Base-by-base conservation (phyloP, 35 echinoderm and acorn worm species). In the Holothuria glaberrima region DNA sequence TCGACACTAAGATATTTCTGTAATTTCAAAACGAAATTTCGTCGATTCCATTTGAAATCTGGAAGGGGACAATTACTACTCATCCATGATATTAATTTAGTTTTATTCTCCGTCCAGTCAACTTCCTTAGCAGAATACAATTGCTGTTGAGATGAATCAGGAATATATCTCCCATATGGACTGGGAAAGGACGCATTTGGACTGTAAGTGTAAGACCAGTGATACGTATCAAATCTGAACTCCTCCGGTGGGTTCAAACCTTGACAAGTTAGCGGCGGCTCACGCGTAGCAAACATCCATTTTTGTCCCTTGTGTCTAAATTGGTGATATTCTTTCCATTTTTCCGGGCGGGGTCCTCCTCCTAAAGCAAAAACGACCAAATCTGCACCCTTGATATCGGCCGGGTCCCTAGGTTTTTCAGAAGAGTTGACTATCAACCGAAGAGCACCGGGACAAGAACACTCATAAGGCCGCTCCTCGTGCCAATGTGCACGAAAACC, bases 31-130 rank as follows among this genome's bases (percentile, higher is more conserved):
- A 91, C 83, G 52, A 94, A 94, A 58, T 33, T 35, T 20, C 30
- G 78, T 12, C 89, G 69, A 19, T 91, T 44, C 93, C 93, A 94
- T 19, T 57, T 45, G 34, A 61, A 75, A 16, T 46, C 14, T 12
- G 58, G 52, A 36, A 38, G 30, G 20, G 48, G 50, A 25, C 89
- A 94, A 33, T 94, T 82, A 58, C 80, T 77, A 10, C 77, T 89
- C 32, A 66, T 69, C 89, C 89, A 91, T 12, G 87, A 61, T 12
- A 94, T 38, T 10, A 94, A 69, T 19, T 65, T 82, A 6, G 58
- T 94, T 44, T 88, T 94, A 50, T 71, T 71, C 50, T 87, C 85
- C 2, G 85, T 30, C 85, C 85, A 87, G 31, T 87, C 33, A 5
- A 84, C 24, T n/a, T 69, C 61, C 27, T 12, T 41, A 10, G 34